Evolutionary conservation across 2,888 invertebrate genomes (phyloP), one percentile per base, ranked within the genome.

Genomic region (Spatulosminthurus flaviceps): DNA sequence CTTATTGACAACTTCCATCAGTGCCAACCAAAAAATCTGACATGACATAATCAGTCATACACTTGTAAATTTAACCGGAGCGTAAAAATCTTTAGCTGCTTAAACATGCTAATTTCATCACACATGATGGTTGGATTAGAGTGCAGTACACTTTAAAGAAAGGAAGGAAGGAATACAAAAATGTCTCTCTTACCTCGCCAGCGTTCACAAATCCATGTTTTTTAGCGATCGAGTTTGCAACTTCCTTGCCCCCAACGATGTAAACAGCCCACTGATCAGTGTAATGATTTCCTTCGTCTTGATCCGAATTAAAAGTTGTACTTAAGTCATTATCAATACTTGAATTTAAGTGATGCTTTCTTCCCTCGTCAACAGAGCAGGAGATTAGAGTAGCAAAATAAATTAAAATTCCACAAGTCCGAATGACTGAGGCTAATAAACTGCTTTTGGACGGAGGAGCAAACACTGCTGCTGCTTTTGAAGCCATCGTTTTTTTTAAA

Each of bases 251-350:
- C 51, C 91, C 91, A 51, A 87, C 87, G 82, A 92, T 89, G 85
- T 90, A 89, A 16, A 90, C 89, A 41, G 91, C 92, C 91, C 91
- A 92, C 87, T 91, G 90, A 86, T 91, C 90, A 61, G 90, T 89
- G 86, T 88, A 92, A 78, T 84, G 83, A 71, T 83, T 80, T 28
- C 51, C 51, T 51, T 51, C 51, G 51, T 51, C 51, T 16, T 51
- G 5, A 5, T 51, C 51, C 51, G 16, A n/a, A 51, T 19, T 51
- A 4, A 51, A 51, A 51, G 9, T 51, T 34, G 34, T 34, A 51
- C 51, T 51, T 16, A 51, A 51, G 51, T 13, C n/a, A n/a, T 51
- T 51, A n/a, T n/a, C n/a, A n/a, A n/a, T n/a, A n/a, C 19, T 2
- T 51, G 16, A 2, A n/a, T 11, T 51, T 9, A n/a, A 41, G 41